Evolutionary conservation across 2,888 invertebrate genomes (phyloP), one percentile per base, ranked within the genome.

Genomic region (Aspidiotus destructor): DNA sequence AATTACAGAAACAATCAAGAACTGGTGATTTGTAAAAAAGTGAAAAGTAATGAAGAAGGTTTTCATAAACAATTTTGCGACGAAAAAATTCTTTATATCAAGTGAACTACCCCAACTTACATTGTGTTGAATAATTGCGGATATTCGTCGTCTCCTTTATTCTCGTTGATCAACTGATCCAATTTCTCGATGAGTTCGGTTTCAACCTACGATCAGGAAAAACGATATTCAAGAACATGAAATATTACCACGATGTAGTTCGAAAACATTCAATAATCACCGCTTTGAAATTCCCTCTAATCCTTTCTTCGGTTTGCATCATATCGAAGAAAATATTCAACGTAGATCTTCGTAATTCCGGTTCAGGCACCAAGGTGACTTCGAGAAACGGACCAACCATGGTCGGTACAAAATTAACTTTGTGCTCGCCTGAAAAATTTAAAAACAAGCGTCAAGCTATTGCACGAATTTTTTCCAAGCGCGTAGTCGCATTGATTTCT

Each of bases 341-440:
- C 0, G 94, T 95, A 0, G 92, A 92, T 73, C 92, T 88, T 0
- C 96, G 83, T 8, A 97, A 77, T 73, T 89, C 88, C 52, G 84
- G 84, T 75, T 93, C 91, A 0, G 90, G 89, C 7, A 96, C 92
- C 44, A 96, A 80, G 0, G 95, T 95, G 7, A 96, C 92, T 79
- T 95, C 92, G 55, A 97, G 81, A 74, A 96, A 89, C 0, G 93
- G 94, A 0, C 94, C 94, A 8, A 96, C 93, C 83, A 96, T 91
- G 0, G 88, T 87, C 0, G 94, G 93, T 72, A 96, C 89, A 74
- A 96, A 89, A 76, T 91, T 86, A 2, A 92, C 80, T 76, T 94
- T 94, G 55, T 91, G 87, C 65, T 89, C 87, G 13, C 88, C 87
- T 87, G 76, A 48, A 6, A 48, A 11, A 48, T 48, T 48, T 3